Conservation (phyloP, 1,140 invertebrate genomes). For the Chlorops oryzae region DNA sequence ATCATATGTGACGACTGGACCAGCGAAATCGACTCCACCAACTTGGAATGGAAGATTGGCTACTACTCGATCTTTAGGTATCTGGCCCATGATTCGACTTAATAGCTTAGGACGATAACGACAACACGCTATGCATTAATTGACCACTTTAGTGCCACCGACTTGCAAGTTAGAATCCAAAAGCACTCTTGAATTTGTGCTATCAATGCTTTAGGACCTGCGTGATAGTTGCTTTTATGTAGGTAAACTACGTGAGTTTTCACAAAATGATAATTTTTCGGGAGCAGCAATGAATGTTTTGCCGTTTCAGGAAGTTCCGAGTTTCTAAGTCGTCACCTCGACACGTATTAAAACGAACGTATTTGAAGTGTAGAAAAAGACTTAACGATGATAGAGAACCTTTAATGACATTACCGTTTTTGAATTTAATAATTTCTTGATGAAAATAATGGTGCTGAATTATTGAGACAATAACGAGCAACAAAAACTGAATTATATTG, state of each 20-base stretch:
- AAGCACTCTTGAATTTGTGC: background rate
- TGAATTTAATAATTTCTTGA: too few species aligned
- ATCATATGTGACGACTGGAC: conserved; percentile 2
- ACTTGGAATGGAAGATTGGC: conserved; percentile 4
- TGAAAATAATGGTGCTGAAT: too few species aligned
- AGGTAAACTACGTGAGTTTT: background rate
- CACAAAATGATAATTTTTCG: conserved; percentile 6
- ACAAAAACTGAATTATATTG: too few species aligned
- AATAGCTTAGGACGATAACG: conserved; percentile 9
- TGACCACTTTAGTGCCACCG: background rate
- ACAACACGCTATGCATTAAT: background rate
- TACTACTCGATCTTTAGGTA: conserved; percentile 3
- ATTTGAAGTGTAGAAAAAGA: too few species aligned
- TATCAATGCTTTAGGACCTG: background rate
- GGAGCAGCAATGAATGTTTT: conserved; percentile 1
- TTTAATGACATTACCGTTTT: too few species aligned
- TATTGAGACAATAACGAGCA: too few species aligned
- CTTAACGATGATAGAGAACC: too few species aligned
- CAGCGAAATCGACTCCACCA: conserved; percentile 13
- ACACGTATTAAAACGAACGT: background rate
- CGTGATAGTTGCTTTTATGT: conserved; percentile 6
- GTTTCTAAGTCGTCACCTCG: background rate
- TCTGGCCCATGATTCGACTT: conserved; percentile 7
- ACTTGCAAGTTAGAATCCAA: conserved; percentile 3
- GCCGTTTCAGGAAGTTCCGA: background rate